Evolutionary conservation across 2,797 vertebrate species (phyloP), one percentile per base, ranked within the genome.

Genomic region (Sciurus carolinensis): DNA sequence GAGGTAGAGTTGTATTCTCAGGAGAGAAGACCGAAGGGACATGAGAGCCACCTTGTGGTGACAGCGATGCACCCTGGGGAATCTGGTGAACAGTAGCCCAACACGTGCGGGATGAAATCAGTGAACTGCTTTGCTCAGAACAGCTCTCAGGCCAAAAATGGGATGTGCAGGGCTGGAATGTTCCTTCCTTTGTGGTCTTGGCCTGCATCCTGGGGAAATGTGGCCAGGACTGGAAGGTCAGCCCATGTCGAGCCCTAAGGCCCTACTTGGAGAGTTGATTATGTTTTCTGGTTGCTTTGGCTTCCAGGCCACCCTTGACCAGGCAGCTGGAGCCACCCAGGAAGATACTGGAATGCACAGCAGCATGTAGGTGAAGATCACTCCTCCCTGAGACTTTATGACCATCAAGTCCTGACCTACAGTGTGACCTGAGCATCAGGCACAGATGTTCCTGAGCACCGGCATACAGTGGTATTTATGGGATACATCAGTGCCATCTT

Each of bases 331-430:
- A 64, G 76, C 36, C 12, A 4, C 50, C 59, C 30, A 85, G 75
- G 83, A 92, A 94, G 87, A 59, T 84, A 18, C 47, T 93, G 72
- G 69, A 71, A 52, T 24, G 42, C 47, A 18, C 18, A 50, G 24
- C 8, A 24, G 33, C 64, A 52, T n/a, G 54, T 33, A 72, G 57
- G 44, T 66, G 28, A 86, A 28, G 47, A 36, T 54, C 13, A 47
- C 18, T 26, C 39, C 62, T 91, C 42, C 59, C 79, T n/a, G 91
- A 59, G 67, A 87, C 85, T 96, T 66, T 90, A 80, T 39, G 91
- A 54, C 18, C 50, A 57, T 22, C 82, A 33, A 36, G 22, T 33
- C 36, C 39, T 26, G 69, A 59, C 7, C 13, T 26, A 6, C 4
- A 18, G 20, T 33, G 39, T 9, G n/a, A 52, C 14, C 67, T 33